phyloP scores from a whole-genome alignment of 2,113 vertebrate species.

The Cyprinodon variegatus region DNA sequence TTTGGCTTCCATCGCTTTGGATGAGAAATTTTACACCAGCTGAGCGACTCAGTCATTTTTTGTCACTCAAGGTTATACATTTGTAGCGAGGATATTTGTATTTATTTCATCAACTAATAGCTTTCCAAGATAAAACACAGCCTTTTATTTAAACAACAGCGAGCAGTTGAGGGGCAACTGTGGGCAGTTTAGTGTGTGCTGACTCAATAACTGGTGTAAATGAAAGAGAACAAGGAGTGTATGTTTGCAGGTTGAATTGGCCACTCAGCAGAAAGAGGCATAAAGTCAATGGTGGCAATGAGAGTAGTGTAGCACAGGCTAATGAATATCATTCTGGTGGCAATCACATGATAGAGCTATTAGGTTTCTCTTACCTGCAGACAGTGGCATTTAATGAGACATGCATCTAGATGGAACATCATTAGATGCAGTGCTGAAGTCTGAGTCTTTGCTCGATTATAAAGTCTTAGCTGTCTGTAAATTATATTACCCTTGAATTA shows the following conservation, averaged over 20 bases:
- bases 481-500: neutral
- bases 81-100: neutral
- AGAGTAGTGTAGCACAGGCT: slow-evolving; percentile 15
- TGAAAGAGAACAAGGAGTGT: slow-evolving; percentile 10
- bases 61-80: neutral
- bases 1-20: neutral
- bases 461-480: neutral
- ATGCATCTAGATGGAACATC: neutral
- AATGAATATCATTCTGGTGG: slow-evolving; percentile 30
- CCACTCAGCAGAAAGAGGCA: slow-evolving; percentile 43
- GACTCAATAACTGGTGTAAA: slow-evolving; percentile 8
- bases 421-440: slow-evolving; percentile 13
- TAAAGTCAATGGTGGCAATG: slow-evolving; percentile 53
- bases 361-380: slow-evolving; percentile 7
- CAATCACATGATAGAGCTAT: slow-evolving; percentile 44
- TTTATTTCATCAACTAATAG: neutral
- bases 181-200: neutral
- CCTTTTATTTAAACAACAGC: neutral
- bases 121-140: neutral
- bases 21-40: neutral
- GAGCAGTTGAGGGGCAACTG: neutral
- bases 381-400: slow-evolving; percentile 30
- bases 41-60: neutral
- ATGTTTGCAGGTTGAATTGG: slow-evolving; percentile 22
- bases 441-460: neutral